Evolutionary conservation across 2,797 vertebrate genomes (phyloP).

Genomic region (Anas capensis): DNA sequence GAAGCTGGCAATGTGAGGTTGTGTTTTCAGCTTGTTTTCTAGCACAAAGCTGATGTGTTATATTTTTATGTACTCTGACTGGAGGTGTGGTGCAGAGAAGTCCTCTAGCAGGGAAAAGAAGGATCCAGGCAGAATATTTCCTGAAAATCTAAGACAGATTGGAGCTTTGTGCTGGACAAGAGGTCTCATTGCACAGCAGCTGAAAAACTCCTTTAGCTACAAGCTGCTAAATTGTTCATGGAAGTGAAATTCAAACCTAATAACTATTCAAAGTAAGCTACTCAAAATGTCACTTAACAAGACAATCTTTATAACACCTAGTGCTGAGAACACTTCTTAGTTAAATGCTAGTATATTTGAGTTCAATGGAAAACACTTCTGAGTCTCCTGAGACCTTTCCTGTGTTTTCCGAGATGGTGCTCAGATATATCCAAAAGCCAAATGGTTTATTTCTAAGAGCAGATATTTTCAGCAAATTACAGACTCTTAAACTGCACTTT

Average conservation of each 20-base stretch:
- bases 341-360: not conserved
- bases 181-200: not conserved
- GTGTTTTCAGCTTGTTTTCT: not conserved
- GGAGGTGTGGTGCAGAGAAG: not conserved
- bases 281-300: not conserved
- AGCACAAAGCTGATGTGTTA: not conserved
- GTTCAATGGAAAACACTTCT: conserved; percentile 2
- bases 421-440: not conserved
- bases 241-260: not conserved
- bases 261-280: not conserved
- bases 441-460: not conserved
- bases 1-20: not conserved
- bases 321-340: not conserved
- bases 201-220: not conserved
- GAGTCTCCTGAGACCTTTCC: not conserved
- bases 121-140: not conserved
- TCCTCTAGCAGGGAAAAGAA: not conserved
- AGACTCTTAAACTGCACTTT: not conserved
- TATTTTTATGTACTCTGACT: not conserved
- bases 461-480: not conserved
- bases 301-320: not conserved
- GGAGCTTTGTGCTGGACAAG: not conserved
- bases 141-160: not conserved
- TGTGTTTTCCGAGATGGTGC: not conserved
- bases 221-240: not conserved